Evolutionary conservation across 92 coral and sea anemone genomes (phyloP).

Genomic region (Porites cylindrica): DNA sequence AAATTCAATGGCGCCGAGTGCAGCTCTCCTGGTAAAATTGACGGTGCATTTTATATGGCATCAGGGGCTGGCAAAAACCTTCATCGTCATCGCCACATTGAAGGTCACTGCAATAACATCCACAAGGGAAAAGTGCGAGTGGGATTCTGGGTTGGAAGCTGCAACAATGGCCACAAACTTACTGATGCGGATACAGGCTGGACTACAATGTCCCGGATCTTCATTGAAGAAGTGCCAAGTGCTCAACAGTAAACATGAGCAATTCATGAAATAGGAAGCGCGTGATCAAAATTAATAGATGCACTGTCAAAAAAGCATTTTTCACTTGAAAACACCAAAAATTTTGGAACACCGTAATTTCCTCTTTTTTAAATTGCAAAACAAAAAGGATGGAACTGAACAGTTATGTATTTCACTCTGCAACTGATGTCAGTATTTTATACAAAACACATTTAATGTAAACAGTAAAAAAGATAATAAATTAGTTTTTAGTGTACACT

Average conservation of each 20-base stretch:
- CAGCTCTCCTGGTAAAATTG: conserved; percentile 51
- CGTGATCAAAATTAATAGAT: too few species aligned
- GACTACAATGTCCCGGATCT: conserved; percentile 22
- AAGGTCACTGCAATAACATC: conserved; percentile 54
- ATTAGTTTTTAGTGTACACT: too few species aligned
- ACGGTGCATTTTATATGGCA: conserved; percentile 38
- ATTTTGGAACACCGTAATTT: too few species aligned
- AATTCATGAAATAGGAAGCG: too few species aligned
- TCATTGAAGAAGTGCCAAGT: conserved; percentile 5
- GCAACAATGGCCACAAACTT: not conserved
- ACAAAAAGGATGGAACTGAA: too few species aligned
- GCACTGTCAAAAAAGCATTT: too few species aligned
- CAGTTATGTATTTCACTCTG: too few species aligned
- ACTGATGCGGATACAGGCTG: conserved; percentile 16
- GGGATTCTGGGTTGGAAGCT: conserved; percentile 56
- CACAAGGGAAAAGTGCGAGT: conserved; percentile 39
- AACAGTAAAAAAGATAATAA: too few species aligned
- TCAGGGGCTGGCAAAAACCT: not conserved
- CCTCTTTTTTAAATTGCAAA: too few species aligned
- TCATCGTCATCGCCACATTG: conserved; percentile 49
- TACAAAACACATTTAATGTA: too few species aligned
- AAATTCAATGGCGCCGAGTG: conserved; percentile 64
- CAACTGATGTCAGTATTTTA: too few species aligned
- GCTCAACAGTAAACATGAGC: conserved; percentile 7
- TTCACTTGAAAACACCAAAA: too few species aligned